Evolutionary conservation across 1,140 invertebrate genomes (phyloP), one percentile per base, ranked within the genome.

Genomic region (Lasioglossum baleicum): DNA sequence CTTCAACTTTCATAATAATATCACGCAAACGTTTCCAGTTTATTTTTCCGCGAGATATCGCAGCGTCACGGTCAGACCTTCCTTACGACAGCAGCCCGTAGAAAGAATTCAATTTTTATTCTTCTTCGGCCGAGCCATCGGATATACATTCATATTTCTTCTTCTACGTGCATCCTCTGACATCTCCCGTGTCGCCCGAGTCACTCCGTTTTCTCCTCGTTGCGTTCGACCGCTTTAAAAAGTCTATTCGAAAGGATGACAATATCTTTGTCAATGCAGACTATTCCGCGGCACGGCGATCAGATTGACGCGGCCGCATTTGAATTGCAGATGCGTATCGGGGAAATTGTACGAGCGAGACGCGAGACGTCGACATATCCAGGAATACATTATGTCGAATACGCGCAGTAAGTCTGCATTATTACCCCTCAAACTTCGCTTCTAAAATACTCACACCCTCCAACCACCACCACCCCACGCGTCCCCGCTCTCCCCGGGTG

Each of bases 291-390:
- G 31, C 48, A 7, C 48, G 60, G 31, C 68, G 76, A 78, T 73
- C 76, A 48, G 69, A 79, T 79, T 48, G 70, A 73, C 70, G 69
- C 35, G 58, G 15, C 11, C 51, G 76, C 40, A 79, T 79, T 61
- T 79, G 76, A 79, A 79, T 79, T 79, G 76, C 76, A 79, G 76
- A 79, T 79, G 70, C n/a, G 61, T 79, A 79, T 79, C 76, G 61
- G 15, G 42, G 22, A 73, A 73, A 65, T 73, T 73, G 69, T 44
- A 10, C n/a, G 20, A 26, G 10, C 8, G 22, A 31, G 67, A 22
- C 66, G 26, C 44, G 60, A 53, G 53, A 71, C 35, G 35, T 51
- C 48, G 44, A 26, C 44, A 56, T 73, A 42, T 35, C 44, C 22
- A 8, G 68, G 61, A 65, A 66, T 79, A 72, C 76, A 73, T 79